phyloP scores from a whole-genome alignment of 2,797 vertebrate species.

The Phoxinus dragarum region DNA sequence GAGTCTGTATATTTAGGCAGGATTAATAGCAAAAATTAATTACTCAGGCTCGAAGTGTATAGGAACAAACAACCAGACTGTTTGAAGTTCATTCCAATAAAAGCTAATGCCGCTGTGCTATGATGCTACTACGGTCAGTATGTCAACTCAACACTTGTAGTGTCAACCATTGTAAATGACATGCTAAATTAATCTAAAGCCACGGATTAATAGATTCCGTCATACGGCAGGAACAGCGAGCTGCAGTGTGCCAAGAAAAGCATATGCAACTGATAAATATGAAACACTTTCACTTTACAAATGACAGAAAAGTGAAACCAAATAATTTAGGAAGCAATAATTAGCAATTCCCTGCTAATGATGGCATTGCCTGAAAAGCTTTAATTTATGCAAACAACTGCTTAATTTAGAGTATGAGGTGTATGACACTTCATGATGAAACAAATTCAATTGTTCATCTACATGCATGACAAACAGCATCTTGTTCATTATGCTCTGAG shows the following conservation, averaged over 20 bases:
- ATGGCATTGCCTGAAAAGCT: constrained; percentile 73
- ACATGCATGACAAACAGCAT: constrained; percentile 78
- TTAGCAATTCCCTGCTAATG: constrained; percentile 71
- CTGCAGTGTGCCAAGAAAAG: constrained; percentile 11
- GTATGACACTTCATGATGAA: constrained; percentile 72
- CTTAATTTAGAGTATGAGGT: constrained; percentile 76
- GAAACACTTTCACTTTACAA: constrained; percentile 56
- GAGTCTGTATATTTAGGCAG: background rate
- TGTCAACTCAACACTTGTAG: background rate
- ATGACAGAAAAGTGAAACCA: constrained; percentile 68
- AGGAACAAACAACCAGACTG: background rate
- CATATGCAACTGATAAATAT: constrained; percentile 64
- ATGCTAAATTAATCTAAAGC: constrained; percentile 7
- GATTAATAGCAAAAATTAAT: background rate
- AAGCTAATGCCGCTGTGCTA: background rate
- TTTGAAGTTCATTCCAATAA: background rate
- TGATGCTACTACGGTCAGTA: background rate
- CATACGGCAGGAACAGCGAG: background rate
- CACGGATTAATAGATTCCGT: background rate
- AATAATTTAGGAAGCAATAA: constrained; percentile 70
- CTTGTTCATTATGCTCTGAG: constrained; percentile 79
- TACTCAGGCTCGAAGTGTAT: background rate
- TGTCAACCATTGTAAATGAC: background rate
- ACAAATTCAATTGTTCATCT: constrained; percentile 81
- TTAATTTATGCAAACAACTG: constrained; percentile 77